Conservation (phyloP, 1,140 invertebrate species). For the Luehdorfia chinensis region DNA sequence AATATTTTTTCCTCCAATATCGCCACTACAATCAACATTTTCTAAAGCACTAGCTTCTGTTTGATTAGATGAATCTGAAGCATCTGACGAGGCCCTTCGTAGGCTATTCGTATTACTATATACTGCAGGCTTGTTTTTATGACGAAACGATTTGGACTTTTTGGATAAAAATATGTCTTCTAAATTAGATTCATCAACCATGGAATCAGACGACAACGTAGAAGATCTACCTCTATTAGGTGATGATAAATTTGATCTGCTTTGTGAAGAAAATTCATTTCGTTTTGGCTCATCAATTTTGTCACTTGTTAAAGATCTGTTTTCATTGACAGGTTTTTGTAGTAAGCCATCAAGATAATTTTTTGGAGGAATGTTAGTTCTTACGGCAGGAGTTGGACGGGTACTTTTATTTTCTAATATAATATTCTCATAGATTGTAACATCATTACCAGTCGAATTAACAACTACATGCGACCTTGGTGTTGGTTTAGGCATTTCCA, state of each 20-base stretch:
- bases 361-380: constrained; percentile 53
- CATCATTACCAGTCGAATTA: constrained; percentile 25
- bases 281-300: constrained; percentile 46
- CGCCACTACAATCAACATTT: constrained; percentile 65
- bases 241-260: constrained; percentile 26
- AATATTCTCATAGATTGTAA: constrained; percentile 62
- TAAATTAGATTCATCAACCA: constrained; percentile 65
- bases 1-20: constrained; percentile 44
- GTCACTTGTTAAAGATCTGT: constrained; percentile 40
- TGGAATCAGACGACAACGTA: constrained; percentile 62
- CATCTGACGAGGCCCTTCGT: constrained; percentile 42
- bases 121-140: constrained; percentile 29
- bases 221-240: constrained; percentile 50
- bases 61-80: constrained; percentile 50
- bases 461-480: constrained; percentile 37
- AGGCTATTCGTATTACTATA: constrained; percentile 34
- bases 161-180: constrained; percentile 67
- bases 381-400: constrained; percentile 50
- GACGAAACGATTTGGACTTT: constrained; percentile 65
- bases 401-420: constrained; percentile 31
- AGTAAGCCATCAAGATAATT: constrained; percentile 26
- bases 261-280: constrained; percentile 24
- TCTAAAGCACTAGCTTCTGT: constrained; percentile 65
- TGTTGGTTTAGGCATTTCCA: constrained; percentile 40
- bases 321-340: constrained; percentile 51